phyloP scores from a whole-genome alignment of 2,888 invertebrate species.

The Cephus spinipes region DNA sequence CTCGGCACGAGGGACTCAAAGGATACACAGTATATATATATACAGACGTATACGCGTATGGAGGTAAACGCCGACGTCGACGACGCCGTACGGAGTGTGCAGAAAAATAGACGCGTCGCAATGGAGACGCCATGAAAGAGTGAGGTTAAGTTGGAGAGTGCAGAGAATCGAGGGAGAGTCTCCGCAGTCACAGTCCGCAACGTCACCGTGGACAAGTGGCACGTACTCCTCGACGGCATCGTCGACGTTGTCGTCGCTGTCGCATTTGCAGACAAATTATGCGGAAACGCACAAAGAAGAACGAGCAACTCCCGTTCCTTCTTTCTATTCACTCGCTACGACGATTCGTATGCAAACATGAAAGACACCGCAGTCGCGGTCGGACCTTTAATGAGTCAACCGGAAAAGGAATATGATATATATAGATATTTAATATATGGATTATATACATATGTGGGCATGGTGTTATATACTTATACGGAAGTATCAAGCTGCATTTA shows the following conservation, averaged over 20 bases:
- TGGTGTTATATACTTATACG: no score
- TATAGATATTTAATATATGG: neutral
- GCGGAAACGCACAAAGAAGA: slow-evolving; percentile 51
- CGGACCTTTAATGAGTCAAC: slow-evolving; percentile 27
- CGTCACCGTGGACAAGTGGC: neutral
- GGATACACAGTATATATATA: neutral
- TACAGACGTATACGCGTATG: neutral
- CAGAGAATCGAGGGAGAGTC: neutral
- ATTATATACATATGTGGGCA: neutral
- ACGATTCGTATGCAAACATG: neutral
- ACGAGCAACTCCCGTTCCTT: slow-evolving; percentile 23
- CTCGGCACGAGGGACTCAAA: neutral
- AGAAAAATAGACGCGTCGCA: neutral
- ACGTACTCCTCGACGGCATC: neutral
- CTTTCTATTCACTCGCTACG: neutral
- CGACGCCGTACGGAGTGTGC: neutral
- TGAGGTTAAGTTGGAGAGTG: neutral
- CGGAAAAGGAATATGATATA: neutral
- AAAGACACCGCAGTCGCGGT: slow-evolving; percentile 24
- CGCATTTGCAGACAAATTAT: slow-evolving; percentile 53
- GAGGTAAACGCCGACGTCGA: neutral
- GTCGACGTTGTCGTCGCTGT: slow-evolving; percentile 17
- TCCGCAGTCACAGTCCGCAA: neutral
- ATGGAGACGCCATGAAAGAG: neutral
- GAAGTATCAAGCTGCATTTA: no score